phyloP scores from a whole-genome alignment of 2,113 vertebrate species.

The Ia io region DNA sequence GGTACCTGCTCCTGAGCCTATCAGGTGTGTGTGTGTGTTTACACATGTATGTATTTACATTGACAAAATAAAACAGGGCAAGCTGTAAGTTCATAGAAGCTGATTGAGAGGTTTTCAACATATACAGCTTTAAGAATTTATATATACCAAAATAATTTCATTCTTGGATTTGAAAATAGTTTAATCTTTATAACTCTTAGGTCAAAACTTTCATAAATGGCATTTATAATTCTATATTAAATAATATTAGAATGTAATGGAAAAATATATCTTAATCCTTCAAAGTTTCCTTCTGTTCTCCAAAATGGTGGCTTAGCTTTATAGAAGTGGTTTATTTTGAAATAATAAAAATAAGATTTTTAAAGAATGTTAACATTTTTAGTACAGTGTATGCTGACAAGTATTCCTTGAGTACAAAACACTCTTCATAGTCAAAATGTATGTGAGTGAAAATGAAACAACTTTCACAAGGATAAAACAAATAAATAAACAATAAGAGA shows the following conservation, averaged over 20 bases:
- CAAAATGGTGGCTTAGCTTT: background rate
- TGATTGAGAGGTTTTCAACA: background rate
- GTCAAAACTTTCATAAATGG: background rate
- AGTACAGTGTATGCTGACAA: background rate
- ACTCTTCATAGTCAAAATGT: background rate
- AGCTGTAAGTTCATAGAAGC: background rate
- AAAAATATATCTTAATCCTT: background rate
- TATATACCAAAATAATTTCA: background rate
- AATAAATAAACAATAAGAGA: background rate
- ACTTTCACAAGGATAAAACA: background rate
- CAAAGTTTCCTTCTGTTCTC: background rate
- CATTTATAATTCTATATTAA: background rate
- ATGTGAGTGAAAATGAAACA: background rate
- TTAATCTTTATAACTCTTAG: background rate
- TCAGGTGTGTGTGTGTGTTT: background rate
- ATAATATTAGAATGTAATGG: background rate
- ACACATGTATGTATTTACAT: background rate
- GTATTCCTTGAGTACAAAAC: background rate
- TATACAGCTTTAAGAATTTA: background rate
- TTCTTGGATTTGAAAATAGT: constrained; percentile 13
- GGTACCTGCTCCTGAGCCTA: background rate
- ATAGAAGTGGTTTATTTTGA: constrained; percentile 19
- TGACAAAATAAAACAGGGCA: background rate
- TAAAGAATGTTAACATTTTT: background rate
- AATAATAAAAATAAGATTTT: constrained; percentile 23